These are phyloP conservation scores for Tenthredo mesomela DNA, from an alignment of 2,888 invertebrate genomes.

Conservation along the genomic window DNA sequence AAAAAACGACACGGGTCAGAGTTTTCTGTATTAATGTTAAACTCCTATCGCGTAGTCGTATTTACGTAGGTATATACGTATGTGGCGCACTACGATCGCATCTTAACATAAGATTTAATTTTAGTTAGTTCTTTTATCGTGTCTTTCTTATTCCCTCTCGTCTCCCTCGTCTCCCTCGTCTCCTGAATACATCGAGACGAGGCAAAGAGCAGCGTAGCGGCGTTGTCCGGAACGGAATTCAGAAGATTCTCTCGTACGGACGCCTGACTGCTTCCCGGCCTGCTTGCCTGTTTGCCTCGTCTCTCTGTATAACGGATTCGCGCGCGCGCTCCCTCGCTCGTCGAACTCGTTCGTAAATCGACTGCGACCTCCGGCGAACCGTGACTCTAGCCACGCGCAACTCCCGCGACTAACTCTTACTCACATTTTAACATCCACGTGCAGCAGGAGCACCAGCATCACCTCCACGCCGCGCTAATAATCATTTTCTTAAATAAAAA, in stretches of 20 bases:
- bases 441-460: background rate
- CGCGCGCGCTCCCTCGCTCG: constrained; percentile 45
- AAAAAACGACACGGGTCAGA: background rate
- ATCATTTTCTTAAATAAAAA: background rate
- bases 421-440: constrained; percentile 22
- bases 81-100: background rate
- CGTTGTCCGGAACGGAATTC: constrained; percentile 50
- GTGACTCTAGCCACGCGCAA: constrained; percentile 47
- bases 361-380: constrained; percentile 50
- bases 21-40: background rate
- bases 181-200: background rate
- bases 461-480: background rate
- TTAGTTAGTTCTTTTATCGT: constrained; percentile 3
- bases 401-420: constrained; percentile 21
- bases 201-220: constrained; percentile 2
- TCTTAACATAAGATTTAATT: constrained; percentile 2
- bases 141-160: constrained; percentile 1
- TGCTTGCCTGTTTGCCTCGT: constrained; percentile 25
- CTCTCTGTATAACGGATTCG: constrained; percentile 53
- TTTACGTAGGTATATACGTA: background rate
- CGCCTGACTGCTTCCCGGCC: background rate
- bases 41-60: background rate
- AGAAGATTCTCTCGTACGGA: constrained; percentile 48
- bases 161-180: constrained; percentile 44
- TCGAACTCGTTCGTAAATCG: constrained; percentile 51